phyloP scores from a whole-genome alignment of 2,888 invertebrate genomes.

The Ichneumoninae sp. region DNA sequence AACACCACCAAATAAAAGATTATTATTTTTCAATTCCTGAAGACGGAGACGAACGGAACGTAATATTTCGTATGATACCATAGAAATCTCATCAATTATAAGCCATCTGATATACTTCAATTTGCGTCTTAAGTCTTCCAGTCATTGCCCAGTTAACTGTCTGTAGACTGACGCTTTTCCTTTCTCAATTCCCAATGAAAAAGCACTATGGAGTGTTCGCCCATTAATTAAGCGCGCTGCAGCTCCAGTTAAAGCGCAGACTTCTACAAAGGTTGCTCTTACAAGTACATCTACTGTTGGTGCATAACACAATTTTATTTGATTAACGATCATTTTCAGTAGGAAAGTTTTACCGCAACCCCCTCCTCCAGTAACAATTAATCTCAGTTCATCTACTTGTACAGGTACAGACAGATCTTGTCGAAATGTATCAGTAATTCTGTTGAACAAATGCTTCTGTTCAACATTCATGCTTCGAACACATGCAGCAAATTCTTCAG shows the following conservation, averaged over 20 bases:
- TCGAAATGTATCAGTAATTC: constrained; percentile 43
- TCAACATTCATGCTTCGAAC: constrained; percentile 59
- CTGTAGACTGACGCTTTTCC: constrained; percentile 57
- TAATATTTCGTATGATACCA: constrained; percentile 70
- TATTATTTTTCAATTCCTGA: constrained; percentile 65
- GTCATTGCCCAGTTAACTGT: constrained; percentile 61
- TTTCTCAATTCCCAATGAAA: constrained; percentile 66
- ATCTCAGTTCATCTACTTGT: constrained; percentile 56
- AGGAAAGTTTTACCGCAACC: constrained; percentile 68
- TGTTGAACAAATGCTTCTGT: constrained; percentile 51
- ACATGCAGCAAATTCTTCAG: constrained; percentile 52
- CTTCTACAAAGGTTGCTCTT: constrained; percentile 61
- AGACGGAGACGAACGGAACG: constrained; percentile 61
- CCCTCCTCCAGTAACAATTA: constrained; percentile 75
- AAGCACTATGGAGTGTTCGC: constrained; percentile 58
- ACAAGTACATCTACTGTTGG: constrained; percentile 49
- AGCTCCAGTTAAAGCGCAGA: constrained; percentile 75
- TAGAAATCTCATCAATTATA: constrained; percentile 74
- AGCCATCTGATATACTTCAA: constrained; percentile 70
- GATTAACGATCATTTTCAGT: constrained; percentile 74
- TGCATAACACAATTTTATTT: constrained; percentile 69
- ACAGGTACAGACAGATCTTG: constrained; percentile 39
- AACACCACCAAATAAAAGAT: constrained; percentile 66
- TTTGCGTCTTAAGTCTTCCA: constrained; percentile 62
- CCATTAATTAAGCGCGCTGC: constrained; percentile 71